These are phyloP conservation scores for Erinaceus europaeus DNA, from an alignment of 2,113 vertebrate genomes.

Conservation along the genomic window DNA sequence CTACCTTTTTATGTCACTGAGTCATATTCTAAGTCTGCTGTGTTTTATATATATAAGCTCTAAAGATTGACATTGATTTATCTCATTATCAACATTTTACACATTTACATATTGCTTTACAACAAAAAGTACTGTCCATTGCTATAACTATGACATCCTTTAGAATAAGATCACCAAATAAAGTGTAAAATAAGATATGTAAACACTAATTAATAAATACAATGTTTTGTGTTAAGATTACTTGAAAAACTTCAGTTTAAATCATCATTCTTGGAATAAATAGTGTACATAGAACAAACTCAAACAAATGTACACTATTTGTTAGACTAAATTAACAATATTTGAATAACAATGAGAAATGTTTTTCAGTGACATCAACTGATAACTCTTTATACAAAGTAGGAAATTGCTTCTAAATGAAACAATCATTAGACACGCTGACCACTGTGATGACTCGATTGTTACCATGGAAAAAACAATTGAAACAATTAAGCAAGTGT, in stretches of 20 bases:
- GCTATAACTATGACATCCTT: neutral
- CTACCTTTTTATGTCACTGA: neutral
- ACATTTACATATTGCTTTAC: neutral
- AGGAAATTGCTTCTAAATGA: constrained; percentile 51
- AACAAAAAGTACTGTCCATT: neutral
- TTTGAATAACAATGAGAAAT: too few species aligned
- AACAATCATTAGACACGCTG: constrained; percentile 48
- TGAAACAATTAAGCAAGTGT: constrained; percentile 50
- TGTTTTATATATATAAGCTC: neutral
- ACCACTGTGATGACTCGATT: constrained; percentile 1
- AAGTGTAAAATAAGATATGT: neutral
- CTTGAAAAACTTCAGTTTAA: neutral
- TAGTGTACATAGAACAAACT: neutral
- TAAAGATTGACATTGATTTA: neutral
- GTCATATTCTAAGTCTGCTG: neutral
- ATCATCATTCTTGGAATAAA: neutral
- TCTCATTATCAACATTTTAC: neutral
- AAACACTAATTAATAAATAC: neutral
- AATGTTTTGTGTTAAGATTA: neutral
- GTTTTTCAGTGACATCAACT: too few species aligned
- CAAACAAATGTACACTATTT: too few species aligned
- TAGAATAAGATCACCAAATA: neutral
- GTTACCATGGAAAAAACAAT: constrained; percentile 41
- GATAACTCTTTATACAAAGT: too few species aligned
- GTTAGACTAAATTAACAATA: too few species aligned